A percentile compares a stretch with the other conserved stretches of the same genome.
These are phyloP conservation scores for Caloenas nicobarica DNA, from an alignment of 2,113 vertebrate species.

Conservation along the genomic window DNA sequence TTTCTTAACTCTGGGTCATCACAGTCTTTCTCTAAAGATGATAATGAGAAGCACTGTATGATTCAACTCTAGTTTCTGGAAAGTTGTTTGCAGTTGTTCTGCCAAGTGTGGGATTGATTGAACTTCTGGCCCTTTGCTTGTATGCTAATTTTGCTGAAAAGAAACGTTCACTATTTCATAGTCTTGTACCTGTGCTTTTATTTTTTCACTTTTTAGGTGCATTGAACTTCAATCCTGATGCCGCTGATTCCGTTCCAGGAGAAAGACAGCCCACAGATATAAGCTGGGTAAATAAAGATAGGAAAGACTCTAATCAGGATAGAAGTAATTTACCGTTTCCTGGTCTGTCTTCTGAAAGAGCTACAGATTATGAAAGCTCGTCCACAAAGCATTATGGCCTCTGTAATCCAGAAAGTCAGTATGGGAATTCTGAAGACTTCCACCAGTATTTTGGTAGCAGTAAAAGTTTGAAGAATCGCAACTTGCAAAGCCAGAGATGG, in stretches of 20 bases:
- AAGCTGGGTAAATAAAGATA: conserved; percentile 76
- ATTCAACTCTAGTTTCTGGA: not conserved
- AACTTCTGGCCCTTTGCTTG: not conserved
- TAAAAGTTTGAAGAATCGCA: conserved; percentile 75
- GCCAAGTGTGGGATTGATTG: not conserved
- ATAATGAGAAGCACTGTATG: not conserved
- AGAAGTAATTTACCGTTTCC: conserved; percentile 69
- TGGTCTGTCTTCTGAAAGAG: conserved; percentile 68
- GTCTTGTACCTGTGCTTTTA: not conserved
- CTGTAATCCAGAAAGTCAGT: conserved; percentile 64
- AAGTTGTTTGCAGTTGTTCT: not conserved
- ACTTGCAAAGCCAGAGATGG: conserved; percentile 75
- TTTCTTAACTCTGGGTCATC: not conserved
- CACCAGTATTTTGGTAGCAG: conserved; percentile 67
- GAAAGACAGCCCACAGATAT: conserved; percentile 72
- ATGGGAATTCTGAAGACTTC: conserved; percentile 65
- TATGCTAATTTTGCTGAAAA: not conserved
- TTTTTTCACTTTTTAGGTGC: conserved; percentile 64
- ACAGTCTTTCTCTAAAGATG: not conserved
- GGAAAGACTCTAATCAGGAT: conserved; percentile 72
- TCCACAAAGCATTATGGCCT: conserved; percentile 58
- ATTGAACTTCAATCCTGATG: conserved; percentile 78
- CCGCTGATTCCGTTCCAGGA: conserved; percentile 74
- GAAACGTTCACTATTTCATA: not conserved
- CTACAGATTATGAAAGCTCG: conserved; percentile 62